Evolutionary conservation across 1,140 invertebrate genomes (phyloP).

Genomic region (Diachasma alloeum): DNA sequence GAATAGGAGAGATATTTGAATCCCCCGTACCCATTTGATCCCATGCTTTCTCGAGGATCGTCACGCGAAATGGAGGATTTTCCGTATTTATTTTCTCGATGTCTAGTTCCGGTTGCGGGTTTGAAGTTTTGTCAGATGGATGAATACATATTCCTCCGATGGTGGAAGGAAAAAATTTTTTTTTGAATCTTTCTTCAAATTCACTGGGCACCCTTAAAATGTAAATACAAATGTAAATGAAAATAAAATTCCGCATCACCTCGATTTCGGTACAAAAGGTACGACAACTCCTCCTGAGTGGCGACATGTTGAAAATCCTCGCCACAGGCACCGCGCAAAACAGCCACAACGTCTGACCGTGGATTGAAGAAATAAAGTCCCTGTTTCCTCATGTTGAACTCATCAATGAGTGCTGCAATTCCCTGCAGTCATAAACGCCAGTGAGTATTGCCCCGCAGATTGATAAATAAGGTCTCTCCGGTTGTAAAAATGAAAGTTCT

Average conservation of each 20-base stretch:
- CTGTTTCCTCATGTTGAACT: slow-evolving; percentile 76
- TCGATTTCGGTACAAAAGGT: slow-evolving; percentile 57
- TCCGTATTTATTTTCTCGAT: too few species aligned
- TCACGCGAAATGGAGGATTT: too few species aligned
- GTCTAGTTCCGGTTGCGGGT: too few species aligned
- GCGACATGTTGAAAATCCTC: slow-evolving; percentile 69
- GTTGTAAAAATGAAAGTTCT: background rate
- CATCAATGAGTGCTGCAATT: slow-evolving; percentile 76
- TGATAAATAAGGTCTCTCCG: too few species aligned
- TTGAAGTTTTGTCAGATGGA: too few species aligned
- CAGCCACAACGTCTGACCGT: slow-evolving; percentile 64
- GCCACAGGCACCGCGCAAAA: slow-evolving; percentile 68
- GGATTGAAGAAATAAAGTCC: slow-evolving; percentile 70
- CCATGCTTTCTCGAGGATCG: too few species aligned
- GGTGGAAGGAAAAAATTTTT: too few species aligned
- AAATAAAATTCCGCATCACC: slow-evolving; percentile 41
- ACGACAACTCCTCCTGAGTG: slow-evolving; percentile 66
- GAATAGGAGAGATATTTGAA: too few species aligned
- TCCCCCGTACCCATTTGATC: too few species aligned
- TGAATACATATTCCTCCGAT: too few species aligned
- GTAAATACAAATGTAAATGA: background rate
- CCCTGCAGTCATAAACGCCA: slow-evolving; percentile 60
- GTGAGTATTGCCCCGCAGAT: background rate
- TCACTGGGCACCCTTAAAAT: too few species aligned
- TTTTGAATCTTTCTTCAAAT: too few species aligned